These are phyloP conservation scores for Laticauda laticaudata DNA, from an alignment of 2,113 vertebrate genomes.

Conservation along the genomic window DNA sequence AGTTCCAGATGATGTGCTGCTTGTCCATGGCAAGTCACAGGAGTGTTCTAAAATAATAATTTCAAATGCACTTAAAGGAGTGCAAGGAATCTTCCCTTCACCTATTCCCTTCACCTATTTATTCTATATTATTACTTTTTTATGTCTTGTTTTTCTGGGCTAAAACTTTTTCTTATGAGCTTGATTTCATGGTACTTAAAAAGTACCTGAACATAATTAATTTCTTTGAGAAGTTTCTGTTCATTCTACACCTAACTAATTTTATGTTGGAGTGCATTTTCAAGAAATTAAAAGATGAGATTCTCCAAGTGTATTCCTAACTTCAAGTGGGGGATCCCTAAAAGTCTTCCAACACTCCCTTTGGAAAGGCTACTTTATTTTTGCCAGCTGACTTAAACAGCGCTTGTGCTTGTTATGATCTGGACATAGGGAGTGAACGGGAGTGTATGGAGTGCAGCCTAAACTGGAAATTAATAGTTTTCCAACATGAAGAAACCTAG, in stretches of 20 bases:
- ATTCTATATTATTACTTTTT: constrained; percentile 53
- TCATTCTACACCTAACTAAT: constrained; percentile 57
- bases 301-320: not conserved
- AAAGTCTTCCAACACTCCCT: not conserved
- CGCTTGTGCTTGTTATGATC: not conserved
- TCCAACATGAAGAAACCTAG: not conserved
- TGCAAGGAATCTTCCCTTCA: constrained; percentile 10
- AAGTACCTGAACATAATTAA: constrained; percentile 62
- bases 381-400: not conserved
- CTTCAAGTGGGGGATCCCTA: not conserved
- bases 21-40: not conserved
- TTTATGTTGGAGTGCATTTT: constrained; percentile 10
- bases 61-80: not conserved
- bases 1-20: not conserved
- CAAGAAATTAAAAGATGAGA: constrained; percentile 14
- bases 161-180: constrained; percentile 29
- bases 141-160: constrained; percentile 46
- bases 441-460: not conserved
- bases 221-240: constrained; percentile 28
- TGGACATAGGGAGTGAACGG: not conserved
- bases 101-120: constrained; percentile 27
- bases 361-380: not conserved
- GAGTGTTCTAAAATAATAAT: not conserved
- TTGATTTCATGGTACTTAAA: constrained; percentile 51
- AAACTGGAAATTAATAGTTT: not conserved